Base-by-base conservation (phyloP, 1,140 invertebrate genomes). In the Archivesica marissinica region DNA sequence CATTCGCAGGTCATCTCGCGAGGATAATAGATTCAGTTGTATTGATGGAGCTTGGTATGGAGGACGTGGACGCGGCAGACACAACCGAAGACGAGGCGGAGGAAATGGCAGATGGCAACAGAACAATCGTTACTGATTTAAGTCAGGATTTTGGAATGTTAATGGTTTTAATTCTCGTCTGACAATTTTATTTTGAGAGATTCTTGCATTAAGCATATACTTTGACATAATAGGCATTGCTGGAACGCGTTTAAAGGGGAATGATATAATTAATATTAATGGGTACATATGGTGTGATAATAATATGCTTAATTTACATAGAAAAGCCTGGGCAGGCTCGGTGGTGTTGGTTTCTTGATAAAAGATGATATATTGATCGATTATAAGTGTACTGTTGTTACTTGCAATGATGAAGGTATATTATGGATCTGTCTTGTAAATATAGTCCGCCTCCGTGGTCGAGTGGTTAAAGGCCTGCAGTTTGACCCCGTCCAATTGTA, bases 151-250 rank as follows among this genome's bases (percentile, higher is more conserved):
- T 74, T 74, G 68, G 68, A 74, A 74, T 23, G 39, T 74, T 23
- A 44, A 38, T n/a, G n/a, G 25, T 20, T 74, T 33, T 33, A 44
- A 33, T 15, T 28, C 13, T 6, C 1, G 1, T 74, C 68, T 39
- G 47, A 50, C 3, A 74, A 74, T 47, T 74, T 50, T 74, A 52
- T 39, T 30, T 66, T 74, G 2, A 28, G 68, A 13, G 28, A 30
- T 13, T 4, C 61, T 20, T 66, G 61, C 41, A 35, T 66, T 39
- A 15, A 66, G 4, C 1, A 2, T n/a, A 15, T 33, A 38, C 6
- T 35, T 70, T 54, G 64, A 81, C 25, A 81, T 81, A 52, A 68
- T 81, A 70, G 64, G 61, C 7, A 23, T 81, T 70, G 56, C 78
- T 4, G 78, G 70, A 56, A 52, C 61, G 11, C 78, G 72, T 70